Conservation (phyloP, 1,140 invertebrate genomes). For the Paralvinella palmiformis region DNA sequence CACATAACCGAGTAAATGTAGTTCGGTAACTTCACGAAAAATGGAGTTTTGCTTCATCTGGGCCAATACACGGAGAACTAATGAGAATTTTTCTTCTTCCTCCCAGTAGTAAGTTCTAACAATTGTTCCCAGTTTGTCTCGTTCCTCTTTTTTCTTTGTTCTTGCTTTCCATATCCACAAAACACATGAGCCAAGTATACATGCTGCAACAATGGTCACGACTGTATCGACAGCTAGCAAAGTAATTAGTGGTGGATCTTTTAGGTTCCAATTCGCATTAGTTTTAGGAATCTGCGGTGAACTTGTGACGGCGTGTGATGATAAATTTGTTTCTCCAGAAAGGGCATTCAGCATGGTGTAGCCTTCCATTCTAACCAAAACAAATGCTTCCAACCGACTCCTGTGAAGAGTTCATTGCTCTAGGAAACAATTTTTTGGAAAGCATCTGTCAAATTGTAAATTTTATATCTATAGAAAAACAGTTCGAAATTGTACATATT, state of each 20-base stretch:
- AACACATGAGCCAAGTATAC: neutral
- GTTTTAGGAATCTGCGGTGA: neutral
- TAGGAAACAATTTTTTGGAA: no score
- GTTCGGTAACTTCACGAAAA: constrained; percentile 14
- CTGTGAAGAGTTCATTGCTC: no score
- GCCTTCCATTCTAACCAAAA: no score
- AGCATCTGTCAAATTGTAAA: no score
- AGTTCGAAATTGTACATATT: no score
- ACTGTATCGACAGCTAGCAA: neutral
- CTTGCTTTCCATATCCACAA: neutral
- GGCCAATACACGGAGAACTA: constrained; percentile 4
- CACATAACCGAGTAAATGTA: constrained; percentile 13
- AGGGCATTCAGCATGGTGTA: no score
- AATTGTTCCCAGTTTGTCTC: constrained; percentile 16
- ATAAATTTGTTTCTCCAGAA: no score
- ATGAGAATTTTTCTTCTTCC: constrained; percentile 17
- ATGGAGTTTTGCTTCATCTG: constrained; percentile 11
- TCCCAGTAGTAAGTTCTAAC: constrained; percentile 13
- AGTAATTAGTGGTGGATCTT: neutral
- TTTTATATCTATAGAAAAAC: no score
- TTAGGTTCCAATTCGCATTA: neutral
- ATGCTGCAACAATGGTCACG: neutral
- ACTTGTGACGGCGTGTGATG: neutral
- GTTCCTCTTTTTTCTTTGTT: constrained; percentile 4
- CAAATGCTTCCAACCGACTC: no score